Percentiles rank a stretch among this genome's conserved stretches.
These are phyloP conservation scores for Protaetia brevitarsis DNA, from an alignment of 1,140 invertebrate species.

Conservation along the genomic window DNA sequence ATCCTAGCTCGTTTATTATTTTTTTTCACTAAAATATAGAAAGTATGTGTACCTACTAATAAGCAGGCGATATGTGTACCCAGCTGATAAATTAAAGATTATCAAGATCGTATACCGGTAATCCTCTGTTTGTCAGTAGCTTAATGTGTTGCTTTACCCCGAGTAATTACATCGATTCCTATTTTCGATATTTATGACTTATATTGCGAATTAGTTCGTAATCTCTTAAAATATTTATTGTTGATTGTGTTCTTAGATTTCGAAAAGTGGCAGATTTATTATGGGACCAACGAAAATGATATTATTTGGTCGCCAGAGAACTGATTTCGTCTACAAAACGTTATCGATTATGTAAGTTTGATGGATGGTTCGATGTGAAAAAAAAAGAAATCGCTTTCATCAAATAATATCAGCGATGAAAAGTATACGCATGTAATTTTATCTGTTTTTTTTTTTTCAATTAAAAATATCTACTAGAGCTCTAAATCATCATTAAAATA, in stretches of 20 bases:
- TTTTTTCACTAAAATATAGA: too few relatives aligned
- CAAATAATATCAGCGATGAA: too few relatives aligned
- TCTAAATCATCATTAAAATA: too few relatives aligned
- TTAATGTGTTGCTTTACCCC: not conserved
- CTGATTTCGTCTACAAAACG: not conserved
- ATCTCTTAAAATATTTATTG: conserved; percentile 17
- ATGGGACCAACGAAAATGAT: not conserved
- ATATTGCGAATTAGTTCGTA: not conserved
- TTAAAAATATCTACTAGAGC: too few relatives aligned
- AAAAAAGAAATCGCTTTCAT: not conserved
- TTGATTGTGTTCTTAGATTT: conserved; percentile 18
- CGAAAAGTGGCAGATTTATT: conserved; percentile 15
- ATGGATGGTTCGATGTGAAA: not conserved
- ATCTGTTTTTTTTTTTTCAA: too few relatives aligned
- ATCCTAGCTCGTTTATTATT: too few relatives aligned
- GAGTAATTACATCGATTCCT: not conserved
- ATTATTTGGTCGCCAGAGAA: not conserved
- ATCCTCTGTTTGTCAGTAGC: conserved; percentile 1
- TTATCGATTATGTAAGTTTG: conserved; percentile 1
- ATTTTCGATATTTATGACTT: conserved; percentile 4
- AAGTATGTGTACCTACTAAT: not conserved
- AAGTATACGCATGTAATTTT: too few relatives aligned
- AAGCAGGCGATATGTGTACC: not conserved
- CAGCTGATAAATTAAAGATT: conserved; percentile 12
- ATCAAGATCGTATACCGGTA: not conserved